These are phyloP conservation scores for Meiosimyza platycephala DNA, from an alignment of 2,888 invertebrate genomes.

Conservation along the genomic window DNA sequence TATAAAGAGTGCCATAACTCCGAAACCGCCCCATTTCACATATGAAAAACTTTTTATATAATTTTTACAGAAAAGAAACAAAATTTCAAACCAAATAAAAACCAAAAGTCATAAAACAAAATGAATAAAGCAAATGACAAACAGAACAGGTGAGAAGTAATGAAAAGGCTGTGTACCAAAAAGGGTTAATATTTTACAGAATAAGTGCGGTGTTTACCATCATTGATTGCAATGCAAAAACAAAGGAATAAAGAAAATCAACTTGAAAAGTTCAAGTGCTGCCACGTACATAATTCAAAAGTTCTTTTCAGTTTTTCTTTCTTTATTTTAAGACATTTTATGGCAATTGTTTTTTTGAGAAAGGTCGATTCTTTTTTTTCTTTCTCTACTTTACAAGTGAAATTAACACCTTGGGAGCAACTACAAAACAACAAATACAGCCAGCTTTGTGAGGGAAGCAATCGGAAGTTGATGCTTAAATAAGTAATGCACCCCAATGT, in stretches of 20 bases:
- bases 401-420: constrained; percentile 26
- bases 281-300: constrained; percentile 9
- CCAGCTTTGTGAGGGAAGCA: neutral
- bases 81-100: constrained; percentile 3
- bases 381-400: neutral
- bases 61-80: neutral
- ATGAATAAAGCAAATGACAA: neutral
- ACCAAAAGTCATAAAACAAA: constrained; percentile 15
- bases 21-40: no score
- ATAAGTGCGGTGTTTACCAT: no score
- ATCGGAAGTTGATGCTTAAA: neutral
- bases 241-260: neutral
- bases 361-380: neutral
- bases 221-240: no score
- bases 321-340: constrained; percentile 16
- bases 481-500: constrained; percentile 1
- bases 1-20: no score
- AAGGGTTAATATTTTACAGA: neutral
- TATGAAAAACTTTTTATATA: neutral
- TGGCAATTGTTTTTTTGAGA: constrained; percentile 41
- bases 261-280: constrained; percentile 10
- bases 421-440: neutral
- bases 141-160: neutral
- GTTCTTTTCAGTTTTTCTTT: constrained; percentile 11
- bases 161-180: neutral